phyloP scores from a whole-genome alignment of 2,113 vertebrate species.

The Lepidothrix coronata region DNA sequence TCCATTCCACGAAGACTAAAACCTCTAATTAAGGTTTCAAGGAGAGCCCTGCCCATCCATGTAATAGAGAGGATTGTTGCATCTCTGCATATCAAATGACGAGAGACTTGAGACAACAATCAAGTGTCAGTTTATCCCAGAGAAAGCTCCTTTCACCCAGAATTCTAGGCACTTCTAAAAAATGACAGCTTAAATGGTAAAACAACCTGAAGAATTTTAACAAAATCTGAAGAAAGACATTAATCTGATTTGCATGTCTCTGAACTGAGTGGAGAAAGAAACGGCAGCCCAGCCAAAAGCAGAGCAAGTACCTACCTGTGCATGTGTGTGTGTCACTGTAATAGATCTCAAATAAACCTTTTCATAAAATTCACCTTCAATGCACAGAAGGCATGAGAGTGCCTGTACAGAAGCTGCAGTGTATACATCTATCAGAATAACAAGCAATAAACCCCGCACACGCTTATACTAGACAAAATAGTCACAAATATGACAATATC shows the following conservation, averaged over 20 bases:
- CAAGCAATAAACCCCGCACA: background rate
- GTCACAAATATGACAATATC: slow-evolving; percentile 9
- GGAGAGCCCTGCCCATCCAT: background rate
- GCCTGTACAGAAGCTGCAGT: background rate
- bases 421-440: background rate
- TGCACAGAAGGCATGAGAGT: background rate
- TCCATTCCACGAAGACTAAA: background rate
- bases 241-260: background rate
- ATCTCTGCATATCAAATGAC: background rate
- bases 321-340: background rate
- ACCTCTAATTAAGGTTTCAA: background rate
- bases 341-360: background rate
- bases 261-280: background rate
- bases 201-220: background rate
- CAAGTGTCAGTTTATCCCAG: background rate
- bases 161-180: background rate
- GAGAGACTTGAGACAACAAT: background rate
- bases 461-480: background rate
- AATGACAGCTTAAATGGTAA: background rate
- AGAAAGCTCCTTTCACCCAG: background rate
- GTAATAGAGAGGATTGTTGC: background rate
- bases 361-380: background rate
- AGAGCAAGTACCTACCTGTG: background rate
- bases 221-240: background rate
- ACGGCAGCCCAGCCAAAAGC: background rate